Percentiles rank a stretch among this genome's conserved stretches.
Evolutionary conservation across 2,113 vertebrate species (phyloP).

Genomic region (Sclerurus mexicanus): DNA sequence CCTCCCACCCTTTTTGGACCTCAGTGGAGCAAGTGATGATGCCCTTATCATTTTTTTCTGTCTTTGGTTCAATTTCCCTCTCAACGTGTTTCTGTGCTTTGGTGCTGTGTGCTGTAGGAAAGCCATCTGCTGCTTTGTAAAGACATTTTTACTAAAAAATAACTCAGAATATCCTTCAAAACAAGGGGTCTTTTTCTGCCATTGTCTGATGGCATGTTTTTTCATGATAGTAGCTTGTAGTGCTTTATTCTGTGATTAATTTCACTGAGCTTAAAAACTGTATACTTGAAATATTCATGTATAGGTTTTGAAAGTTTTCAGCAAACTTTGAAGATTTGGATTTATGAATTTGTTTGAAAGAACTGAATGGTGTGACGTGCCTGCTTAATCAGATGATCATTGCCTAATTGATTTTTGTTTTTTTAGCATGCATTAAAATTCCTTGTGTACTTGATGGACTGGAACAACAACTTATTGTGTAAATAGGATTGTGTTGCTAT

Average conservation of each 20-base stretch:
- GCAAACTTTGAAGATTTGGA: neutral
- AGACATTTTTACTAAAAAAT: neutral
- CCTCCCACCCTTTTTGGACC: neutral
- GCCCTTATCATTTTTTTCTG: neutral
- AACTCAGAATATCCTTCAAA: neutral
- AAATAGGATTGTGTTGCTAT: neutral
- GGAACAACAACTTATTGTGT: slow-evolving; percentile 35
- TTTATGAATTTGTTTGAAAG: slow-evolving; percentile 7
- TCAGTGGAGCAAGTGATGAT: neutral
- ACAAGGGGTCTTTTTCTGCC: neutral
- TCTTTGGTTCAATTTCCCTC: neutral
- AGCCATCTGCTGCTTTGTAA: neutral
- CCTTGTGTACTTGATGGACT: slow-evolving; percentile 30
- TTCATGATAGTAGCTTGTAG: neutral
- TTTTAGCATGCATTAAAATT: slow-evolving; percentile 40
- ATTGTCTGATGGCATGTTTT: neutral
- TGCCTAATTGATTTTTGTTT: slow-evolving; percentile 46
- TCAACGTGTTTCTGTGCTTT: neutral
- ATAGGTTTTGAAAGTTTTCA: neutral
- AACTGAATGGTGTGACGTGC: neutral
- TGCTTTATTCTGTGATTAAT: neutral
- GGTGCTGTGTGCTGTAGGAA: neutral
- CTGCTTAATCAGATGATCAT: slow-evolving; percentile 40
- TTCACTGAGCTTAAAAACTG: neutral
- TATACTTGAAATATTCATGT: neutral